A percentile compares a stretch with the other conserved stretches of the same genome.
Conservation (phyloP, 2,888 invertebrate species). For the Leucoma salicis region DNA sequence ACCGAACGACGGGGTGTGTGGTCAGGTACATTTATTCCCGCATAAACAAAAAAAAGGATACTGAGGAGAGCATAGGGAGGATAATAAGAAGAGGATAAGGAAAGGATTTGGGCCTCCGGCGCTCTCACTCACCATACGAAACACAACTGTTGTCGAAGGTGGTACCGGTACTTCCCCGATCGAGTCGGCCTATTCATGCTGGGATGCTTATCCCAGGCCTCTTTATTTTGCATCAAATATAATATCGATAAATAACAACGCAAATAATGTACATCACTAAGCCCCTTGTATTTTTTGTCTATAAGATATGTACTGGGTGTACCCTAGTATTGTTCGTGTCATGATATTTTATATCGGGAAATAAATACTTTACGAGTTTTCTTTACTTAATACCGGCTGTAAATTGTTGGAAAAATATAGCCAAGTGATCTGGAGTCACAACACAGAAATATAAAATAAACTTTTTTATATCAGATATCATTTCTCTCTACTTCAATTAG, state of each 20-base stretch:
- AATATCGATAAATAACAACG: constrained; percentile 10
- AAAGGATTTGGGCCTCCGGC: too few species aligned
- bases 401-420: constrained; percentile 21
- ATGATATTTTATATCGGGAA: constrained; percentile 49
- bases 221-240: too few species aligned
- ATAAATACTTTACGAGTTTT: constrained; percentile 54
- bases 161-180: too few species aligned
- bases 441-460: background rate
- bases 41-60: too few species aligned
- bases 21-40: too few species aligned
- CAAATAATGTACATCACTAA: constrained; percentile 18
- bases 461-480: background rate
- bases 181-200: too few species aligned
- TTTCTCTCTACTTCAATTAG: background rate
- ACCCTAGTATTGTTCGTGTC: constrained; percentile 45
- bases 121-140: too few species aligned
- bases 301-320: constrained; percentile 40
- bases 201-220: too few species aligned
- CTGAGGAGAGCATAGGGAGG: too few species aligned
- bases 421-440: background rate
- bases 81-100: too few species aligned
- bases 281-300: constrained; percentile 37
- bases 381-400: constrained; percentile 32
- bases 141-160: too few species aligned
- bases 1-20: too few species aligned